A percentile compares a stretch with the other conserved stretches of the same genome.
These are phyloP conservation scores for Lochmaea crataegi DNA, from an alignment of 2,888 invertebrate species.

Conservation along the genomic window DNA sequence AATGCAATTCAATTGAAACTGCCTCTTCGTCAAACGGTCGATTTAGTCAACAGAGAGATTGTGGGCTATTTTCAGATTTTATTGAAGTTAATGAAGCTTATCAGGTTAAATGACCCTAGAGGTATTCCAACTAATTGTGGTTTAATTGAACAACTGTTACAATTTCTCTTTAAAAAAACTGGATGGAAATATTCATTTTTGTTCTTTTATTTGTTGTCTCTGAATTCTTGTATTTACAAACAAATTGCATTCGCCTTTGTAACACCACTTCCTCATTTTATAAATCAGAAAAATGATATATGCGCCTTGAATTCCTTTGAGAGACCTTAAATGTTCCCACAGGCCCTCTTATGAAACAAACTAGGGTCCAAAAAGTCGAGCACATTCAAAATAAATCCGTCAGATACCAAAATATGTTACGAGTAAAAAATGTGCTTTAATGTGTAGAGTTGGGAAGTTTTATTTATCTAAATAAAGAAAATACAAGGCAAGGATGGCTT, in stretches of 20 bases:
- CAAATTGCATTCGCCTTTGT: neutral
- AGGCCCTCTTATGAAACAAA: constrained; percentile 7
- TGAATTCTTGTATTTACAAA: neutral
- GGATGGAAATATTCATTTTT: neutral
- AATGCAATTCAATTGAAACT: constrained; percentile 37
- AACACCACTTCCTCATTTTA: neutral
- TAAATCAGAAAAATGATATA: neutral
- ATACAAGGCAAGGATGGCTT: too few relatives aligned
- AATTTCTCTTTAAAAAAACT: neutral
- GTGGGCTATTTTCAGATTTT: constrained; percentile 14
- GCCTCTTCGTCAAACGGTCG: constrained; percentile 27
- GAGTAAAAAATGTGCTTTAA: neutral
- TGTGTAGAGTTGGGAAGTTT: neutral
- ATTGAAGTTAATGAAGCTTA: constrained; percentile 17
- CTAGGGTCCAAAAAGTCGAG: constrained; percentile 6
- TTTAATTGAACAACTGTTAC: neutral
- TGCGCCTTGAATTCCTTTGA: neutral
- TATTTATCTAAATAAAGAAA: too few relatives aligned
- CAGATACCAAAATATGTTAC: neutral
- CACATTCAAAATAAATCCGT: neutral
- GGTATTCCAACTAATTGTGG: neutral
- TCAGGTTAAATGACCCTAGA: neutral
- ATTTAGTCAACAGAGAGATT: constrained; percentile 26
- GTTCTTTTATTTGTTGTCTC: neutral
- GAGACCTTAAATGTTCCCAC: constrained; percentile 6